Conservation (phyloP, 1,140 invertebrate species). For the Musca domestica region DNA sequence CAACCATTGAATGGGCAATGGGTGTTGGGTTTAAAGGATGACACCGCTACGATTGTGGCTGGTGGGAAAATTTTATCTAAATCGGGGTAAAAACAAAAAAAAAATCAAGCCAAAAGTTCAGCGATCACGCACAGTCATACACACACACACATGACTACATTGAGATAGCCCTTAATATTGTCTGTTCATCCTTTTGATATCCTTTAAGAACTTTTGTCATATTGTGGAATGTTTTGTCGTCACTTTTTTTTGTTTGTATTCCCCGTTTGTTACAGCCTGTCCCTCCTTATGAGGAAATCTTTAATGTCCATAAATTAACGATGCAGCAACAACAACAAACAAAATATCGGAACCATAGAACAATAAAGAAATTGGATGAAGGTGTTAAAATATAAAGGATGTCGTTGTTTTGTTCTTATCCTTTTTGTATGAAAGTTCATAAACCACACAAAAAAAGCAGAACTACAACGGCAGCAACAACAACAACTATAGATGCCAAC, state of each 20-base stretch:
- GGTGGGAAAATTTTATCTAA: constrained; percentile 54
- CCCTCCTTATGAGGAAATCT: constrained; percentile 29
- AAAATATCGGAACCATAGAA: constrained; percentile 20
- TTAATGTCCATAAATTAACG: constrained; percentile 53
- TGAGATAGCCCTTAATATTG: background rate
- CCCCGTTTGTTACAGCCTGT: background rate
- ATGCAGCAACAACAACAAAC: constrained; percentile 31
- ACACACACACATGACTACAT: too few species aligned
- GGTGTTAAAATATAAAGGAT: constrained; percentile 46
- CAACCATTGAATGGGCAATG: background rate
- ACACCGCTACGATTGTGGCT: constrained; percentile 31
- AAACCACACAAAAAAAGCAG: too few species aligned
- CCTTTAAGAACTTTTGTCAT: constrained; percentile 43
- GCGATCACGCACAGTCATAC: background rate
- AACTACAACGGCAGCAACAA: too few species aligned
- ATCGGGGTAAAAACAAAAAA: constrained; percentile 29
- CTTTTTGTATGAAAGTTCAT: too few species aligned
- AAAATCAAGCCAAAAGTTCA: constrained; percentile 2
- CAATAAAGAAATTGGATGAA: constrained; percentile 50
- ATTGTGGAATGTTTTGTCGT: constrained; percentile 55
- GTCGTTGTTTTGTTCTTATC: background rate
- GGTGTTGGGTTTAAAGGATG: constrained; percentile 12
- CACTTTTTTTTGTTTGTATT: constrained; percentile 39
- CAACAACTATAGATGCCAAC: too few species aligned
- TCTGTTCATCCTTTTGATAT: constrained; percentile 7